Conservation (phyloP, 2,797 vertebrate genomes). For the Phoeniculus purpureus region DNA sequence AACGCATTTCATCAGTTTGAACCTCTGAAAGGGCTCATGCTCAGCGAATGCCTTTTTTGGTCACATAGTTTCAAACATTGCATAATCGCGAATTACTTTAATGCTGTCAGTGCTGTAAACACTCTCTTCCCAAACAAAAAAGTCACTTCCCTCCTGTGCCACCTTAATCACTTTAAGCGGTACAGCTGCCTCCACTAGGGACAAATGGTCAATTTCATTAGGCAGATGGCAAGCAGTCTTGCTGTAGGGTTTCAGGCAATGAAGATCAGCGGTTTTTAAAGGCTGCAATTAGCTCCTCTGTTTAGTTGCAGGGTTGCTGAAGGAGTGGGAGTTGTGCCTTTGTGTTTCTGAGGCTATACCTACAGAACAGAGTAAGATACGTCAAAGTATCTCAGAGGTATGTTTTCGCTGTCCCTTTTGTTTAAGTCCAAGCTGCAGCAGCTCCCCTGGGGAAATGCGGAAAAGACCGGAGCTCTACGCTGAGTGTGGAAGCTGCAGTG, state of each 20-base stretch:
- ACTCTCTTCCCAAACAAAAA: not conserved
- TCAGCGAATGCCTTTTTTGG: not conserved
- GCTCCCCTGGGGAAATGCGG: not conserved
- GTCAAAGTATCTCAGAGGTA: not conserved
- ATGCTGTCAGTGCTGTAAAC: not conserved
- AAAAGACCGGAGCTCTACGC: not conserved
- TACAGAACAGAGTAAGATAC: not conserved
- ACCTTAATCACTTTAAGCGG: not conserved
- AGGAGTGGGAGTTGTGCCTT: not conserved
- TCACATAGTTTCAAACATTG: not conserved
- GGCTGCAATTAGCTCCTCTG: not conserved
- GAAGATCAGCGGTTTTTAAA: not conserved
- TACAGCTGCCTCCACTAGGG: not conserved
- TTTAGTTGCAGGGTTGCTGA: not conserved
- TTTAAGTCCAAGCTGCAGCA: not conserved
- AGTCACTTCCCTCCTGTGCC: not conserved
- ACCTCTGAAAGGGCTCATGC: not conserved
- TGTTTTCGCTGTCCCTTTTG: not conserved
- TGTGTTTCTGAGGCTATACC: not conserved
- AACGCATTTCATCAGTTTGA: not conserved
- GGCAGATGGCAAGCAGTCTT: constrained; percentile 33
- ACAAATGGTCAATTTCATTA: constrained; percentile 52
- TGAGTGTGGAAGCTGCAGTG: not conserved
- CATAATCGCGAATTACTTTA: not conserved
- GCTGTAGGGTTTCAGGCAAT: not conserved